Evolutionary conservation across 2,113 vertebrate species (phyloP).

Genomic region (Poicephalus gulielmi): DNA sequence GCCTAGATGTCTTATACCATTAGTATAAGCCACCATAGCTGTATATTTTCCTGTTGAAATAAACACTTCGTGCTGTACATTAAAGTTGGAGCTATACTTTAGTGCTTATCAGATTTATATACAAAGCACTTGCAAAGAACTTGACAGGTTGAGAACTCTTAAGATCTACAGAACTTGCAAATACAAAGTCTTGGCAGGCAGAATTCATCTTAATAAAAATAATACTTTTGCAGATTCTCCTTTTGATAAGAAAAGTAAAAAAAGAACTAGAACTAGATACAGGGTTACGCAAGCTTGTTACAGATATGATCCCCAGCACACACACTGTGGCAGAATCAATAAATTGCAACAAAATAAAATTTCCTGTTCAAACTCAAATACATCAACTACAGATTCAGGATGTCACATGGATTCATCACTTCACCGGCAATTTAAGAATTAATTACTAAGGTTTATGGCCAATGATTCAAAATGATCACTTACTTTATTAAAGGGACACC

Average conservation of each 20-base stretch:
- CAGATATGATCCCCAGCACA: not conserved
- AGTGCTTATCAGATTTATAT: constrained; percentile 31
- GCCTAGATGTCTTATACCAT: not conserved
- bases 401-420: no score
- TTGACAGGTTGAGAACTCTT: not conserved
- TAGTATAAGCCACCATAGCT: not conserved
- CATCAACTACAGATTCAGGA: no score
- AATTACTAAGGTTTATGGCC: no score
- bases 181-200: not conserved
- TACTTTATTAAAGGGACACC: no score
- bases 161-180: not conserved
- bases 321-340: not conserved
- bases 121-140: constrained; percentile 3
- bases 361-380: no score
- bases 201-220: not conserved
- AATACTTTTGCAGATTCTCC: not conserved
- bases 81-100: not conserved
- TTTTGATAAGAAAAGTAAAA: not conserved
- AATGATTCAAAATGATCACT: no score
- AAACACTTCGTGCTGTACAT: not conserved
- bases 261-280: not conserved
- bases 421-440: no score
- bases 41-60: constrained; percentile 8
- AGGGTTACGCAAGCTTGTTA: not conserved
- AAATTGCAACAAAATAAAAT: no score